A percentile compares a stretch with the other conserved stretches of the same genome.
phyloP scores from a whole-genome alignment of 2,888 invertebrate species.

The Drosophila neotestacea region DNA sequence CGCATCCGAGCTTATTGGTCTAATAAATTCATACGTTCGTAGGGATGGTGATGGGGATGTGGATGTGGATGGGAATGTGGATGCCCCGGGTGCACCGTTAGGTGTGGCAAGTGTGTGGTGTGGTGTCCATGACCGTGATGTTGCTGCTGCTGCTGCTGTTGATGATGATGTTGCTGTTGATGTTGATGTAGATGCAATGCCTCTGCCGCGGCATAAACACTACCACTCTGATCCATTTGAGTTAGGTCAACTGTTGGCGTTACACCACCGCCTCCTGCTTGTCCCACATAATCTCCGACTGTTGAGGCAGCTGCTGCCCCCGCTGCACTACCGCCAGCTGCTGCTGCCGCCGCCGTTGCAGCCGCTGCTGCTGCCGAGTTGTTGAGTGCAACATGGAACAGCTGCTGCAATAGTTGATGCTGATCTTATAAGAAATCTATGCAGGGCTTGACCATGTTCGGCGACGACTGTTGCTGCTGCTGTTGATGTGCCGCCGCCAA shows the following conservation, averaged over 20 bases:
- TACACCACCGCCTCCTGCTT: slow-evolving; percentile 22
- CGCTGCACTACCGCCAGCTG: slow-evolving; percentile 15
- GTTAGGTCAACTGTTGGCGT: slow-evolving; percentile 82
- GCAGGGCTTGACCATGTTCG: slow-evolving; percentile 85
- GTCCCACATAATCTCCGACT: slow-evolving; percentile 18
- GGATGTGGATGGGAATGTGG: slow-evolving; percentile 38
- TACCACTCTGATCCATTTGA: slow-evolving; percentile 74
- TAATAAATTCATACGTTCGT: slow-evolving; percentile 82
- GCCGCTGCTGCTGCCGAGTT: slow-evolving; percentile 76
- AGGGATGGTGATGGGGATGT: slow-evolving; percentile 70
- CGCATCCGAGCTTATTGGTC: slow-evolving; percentile 75
- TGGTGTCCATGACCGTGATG: slow-evolving; percentile 11
- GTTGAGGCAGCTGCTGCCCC: not conserved
- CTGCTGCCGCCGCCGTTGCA: slow-evolving; percentile 53
- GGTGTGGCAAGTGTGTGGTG: slow-evolving; percentile 5
- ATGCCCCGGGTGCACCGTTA: slow-evolving; percentile 33
- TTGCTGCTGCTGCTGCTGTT: slow-evolving; percentile 39
- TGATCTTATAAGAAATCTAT: slow-evolving; percentile 86
- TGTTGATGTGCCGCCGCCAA: slow-evolving; percentile 76
- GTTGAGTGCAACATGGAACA: slow-evolving; percentile 83
- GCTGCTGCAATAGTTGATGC: slow-evolving; percentile 85
- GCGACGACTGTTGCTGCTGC: slow-evolving; percentile 84
- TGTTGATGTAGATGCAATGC: slow-evolving; percentile 51
- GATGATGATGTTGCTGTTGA: slow-evolving; percentile 40
- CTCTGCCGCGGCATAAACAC: slow-evolving; percentile 38